Percentiles rank a stretch among this genome's conserved stretches.
These are phyloP conservation scores for Coleophora deauratella DNA, from an alignment of 2,888 invertebrate genomes.

Conservation along the genomic window DNA sequence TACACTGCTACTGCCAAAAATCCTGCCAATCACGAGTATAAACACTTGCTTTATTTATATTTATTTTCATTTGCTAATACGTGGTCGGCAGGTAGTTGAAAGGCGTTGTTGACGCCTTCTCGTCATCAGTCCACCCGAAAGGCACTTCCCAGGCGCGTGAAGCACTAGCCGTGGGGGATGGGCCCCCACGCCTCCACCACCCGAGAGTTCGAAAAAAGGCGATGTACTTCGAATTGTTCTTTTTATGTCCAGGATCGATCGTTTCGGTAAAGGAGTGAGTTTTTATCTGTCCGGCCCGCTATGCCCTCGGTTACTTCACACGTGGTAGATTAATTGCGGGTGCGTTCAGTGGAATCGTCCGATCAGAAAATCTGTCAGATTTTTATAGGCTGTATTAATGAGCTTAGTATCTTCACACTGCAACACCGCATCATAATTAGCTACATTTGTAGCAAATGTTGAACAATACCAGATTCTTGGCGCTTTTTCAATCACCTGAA, in stretches of 20 bases:
- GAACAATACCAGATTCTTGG: too few relatives aligned
- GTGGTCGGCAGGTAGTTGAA: background rate
- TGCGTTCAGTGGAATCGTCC: conserved; percentile 29
- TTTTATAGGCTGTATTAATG: too few relatives aligned
- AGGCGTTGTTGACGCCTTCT: conserved; percentile 42
- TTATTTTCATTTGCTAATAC: conserved; percentile 1
- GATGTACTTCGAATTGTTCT: conserved; percentile 70
- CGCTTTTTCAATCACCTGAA: too few relatives aligned
- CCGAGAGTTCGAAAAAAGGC: conserved; percentile 67
- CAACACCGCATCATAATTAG: too few relatives aligned
- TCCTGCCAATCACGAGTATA: too few relatives aligned
- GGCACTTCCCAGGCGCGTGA: conserved; percentile 59
- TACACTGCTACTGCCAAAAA: too few relatives aligned
- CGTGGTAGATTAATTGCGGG: conserved; percentile 58
- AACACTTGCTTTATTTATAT: too few relatives aligned
- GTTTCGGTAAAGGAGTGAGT: conserved; percentile 66
- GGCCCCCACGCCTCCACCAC: conserved; percentile 30
- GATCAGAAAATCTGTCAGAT: background rate
- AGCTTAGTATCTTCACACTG: too few relatives aligned
- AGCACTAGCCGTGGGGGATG: conserved; percentile 38
- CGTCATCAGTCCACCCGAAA: conserved; percentile 53
- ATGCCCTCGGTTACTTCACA: conserved; percentile 51
- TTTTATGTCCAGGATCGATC: conserved; percentile 72
- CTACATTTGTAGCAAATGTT: too few relatives aligned
- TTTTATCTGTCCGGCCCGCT: conserved; percentile 55